Conservation (phyloP, 2,888 invertebrate species). For the Polylopha cassiicola region DNA sequence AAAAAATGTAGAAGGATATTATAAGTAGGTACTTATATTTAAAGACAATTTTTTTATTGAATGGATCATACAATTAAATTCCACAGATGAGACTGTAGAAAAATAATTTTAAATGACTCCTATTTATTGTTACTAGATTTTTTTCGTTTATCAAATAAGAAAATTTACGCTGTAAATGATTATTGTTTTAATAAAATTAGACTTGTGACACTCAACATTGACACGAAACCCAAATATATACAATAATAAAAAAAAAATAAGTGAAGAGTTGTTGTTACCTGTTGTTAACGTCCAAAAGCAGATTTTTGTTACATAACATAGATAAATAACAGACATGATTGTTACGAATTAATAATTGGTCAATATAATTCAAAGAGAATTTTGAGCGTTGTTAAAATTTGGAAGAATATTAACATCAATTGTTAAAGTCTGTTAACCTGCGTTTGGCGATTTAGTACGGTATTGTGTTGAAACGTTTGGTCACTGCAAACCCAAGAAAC, state of each 20-base stretch:
- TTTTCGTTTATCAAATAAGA: no score
- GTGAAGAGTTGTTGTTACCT: conserved; percentile 19
- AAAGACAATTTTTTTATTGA: no score
- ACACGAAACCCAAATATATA: conserved; percentile 11
- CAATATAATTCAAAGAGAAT: neutral
- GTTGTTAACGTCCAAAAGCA: conserved; percentile 42
- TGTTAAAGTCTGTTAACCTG: conserved; percentile 39
- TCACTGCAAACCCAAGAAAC: no score
- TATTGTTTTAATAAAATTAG: neutral
- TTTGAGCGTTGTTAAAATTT: conserved; percentile 24
- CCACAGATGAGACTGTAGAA: no score
- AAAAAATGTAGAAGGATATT: no score
- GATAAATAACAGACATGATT: conserved; percentile 7
- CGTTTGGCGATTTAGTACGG: conserved; percentile 48
- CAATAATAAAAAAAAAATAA: conserved; percentile 5
- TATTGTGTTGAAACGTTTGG: conserved; percentile 35
- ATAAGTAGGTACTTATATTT: no score
- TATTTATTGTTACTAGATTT: no score
- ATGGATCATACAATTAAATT: no score
- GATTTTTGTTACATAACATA: conserved; percentile 28
- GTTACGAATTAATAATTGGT: conserved; percentile 13
- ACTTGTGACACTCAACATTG: conserved; percentile 1
- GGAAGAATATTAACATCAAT: conserved; percentile 23
- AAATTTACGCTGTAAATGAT: neutral
- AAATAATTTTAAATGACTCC: no score